Evolutionary conservation across 2,888 invertebrate genomes (phyloP), one percentile per base, ranked within the genome.

Genomic region (Lordiphosa fenestrarum): DNA sequence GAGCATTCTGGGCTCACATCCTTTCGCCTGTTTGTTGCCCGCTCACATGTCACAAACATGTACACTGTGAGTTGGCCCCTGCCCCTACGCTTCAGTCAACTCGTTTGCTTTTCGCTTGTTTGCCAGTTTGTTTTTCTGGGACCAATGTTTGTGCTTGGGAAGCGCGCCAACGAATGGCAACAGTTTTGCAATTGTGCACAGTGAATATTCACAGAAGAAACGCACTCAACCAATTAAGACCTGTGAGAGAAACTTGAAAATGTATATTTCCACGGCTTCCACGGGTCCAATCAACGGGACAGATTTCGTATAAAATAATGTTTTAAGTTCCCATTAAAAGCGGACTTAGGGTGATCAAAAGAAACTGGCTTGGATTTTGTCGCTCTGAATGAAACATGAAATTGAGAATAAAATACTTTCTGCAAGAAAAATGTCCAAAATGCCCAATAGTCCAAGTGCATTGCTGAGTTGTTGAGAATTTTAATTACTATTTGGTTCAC

Each of bases 1-100:
- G n/a, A 38, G 54, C 54, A 53, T 60, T 66, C 12, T 38, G 38
- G 38, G 23, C 30, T 44, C 41, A 52, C 60, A 60, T 59, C 53
- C 42, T 47, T 53, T 21, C 48, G n/a, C 36, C 15, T 19, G 46
- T 53, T 15, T 37, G 25, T 15, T 30, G 25, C 23, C 35, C 13
- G 25, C 59, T 64, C 64, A 72, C 78, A 73, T 71, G 66, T 68
- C 66, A 44, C 72, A 71, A 57, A 76, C 74, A 67, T 47, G 53
- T 54, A 46, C 66, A 69, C 56, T 50, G 54, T 53, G 60, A 63
- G 61, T 63, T 52, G 53, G 58, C 25, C 35, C 52, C 49, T 36
- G 39, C 37, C 59, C 23, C 15, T 15, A 37, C 21, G 4, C 13
- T 33, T 33, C 33, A 4, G 6, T 15, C 46, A n/a, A 13, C 38